A percentile compares a stretch with the other conserved stretches of the same genome.
Conservation (phyloP, 2,888 invertebrate genomes). For the Heteromyza rotundicornis region DNA sequence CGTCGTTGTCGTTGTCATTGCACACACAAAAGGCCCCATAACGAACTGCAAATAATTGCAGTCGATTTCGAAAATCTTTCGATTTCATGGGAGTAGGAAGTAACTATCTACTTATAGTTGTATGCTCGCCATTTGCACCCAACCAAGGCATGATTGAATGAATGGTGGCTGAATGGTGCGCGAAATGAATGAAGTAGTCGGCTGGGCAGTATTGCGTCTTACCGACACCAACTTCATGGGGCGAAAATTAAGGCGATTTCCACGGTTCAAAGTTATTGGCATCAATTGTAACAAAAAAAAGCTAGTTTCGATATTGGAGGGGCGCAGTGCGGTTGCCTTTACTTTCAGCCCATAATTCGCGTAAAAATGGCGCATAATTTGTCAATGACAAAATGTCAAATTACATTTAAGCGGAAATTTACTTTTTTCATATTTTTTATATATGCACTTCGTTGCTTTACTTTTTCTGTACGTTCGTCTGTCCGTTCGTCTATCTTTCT, state of each 20-base stretch:
- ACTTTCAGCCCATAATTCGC: neutral
- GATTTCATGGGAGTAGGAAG: slow-evolving; percentile 1
- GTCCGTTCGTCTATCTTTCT: no score
- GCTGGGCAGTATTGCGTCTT: no score
- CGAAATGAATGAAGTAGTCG: neutral
- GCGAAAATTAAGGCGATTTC: neutral
- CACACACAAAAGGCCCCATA: neutral
- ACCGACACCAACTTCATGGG: no score
- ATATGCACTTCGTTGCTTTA: no score
- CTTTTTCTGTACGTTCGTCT: no score
- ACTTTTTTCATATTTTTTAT: no score
- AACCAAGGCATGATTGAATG: slow-evolving; percentile 3
- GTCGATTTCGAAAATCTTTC: neutral
- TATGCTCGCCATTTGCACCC: neutral
- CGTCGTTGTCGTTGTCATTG: no score
- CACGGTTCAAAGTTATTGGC: neutral
- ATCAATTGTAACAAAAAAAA: slow-evolving; percentile 1
- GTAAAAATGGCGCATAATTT: neutral
- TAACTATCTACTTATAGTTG: neutral
- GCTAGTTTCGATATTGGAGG: neutral
- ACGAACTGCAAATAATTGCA: slow-evolving; percentile 13
- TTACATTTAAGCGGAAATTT: neutral
- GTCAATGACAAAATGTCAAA: slow-evolving; percentile 4
- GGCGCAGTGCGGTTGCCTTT: neutral
- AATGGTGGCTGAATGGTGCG: neutral